phyloP scores from a whole-genome alignment of 2,797 vertebrate species.

The Fratercula arctica region DNA sequence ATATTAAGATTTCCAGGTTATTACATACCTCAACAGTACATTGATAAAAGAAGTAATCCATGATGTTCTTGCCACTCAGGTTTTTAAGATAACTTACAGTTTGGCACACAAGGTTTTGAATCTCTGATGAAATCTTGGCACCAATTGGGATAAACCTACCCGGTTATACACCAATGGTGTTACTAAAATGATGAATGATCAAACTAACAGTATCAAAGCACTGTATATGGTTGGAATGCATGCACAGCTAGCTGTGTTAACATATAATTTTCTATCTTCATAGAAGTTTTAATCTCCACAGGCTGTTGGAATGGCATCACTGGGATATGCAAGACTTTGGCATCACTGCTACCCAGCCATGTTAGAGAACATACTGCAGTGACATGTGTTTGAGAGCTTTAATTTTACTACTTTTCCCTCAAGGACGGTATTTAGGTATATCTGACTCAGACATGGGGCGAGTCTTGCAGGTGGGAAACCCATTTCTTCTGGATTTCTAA shows the following conservation, averaged over 20 bases:
- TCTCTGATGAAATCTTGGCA: not conserved
- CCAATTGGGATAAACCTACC: not conserved
- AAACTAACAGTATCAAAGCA: not conserved
- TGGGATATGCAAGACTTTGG: not conserved
- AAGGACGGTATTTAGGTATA: not conserved
- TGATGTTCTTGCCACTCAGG: not conserved
- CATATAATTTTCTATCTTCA: not conserved
- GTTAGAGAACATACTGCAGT: not conserved
- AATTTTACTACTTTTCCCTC: not conserved
- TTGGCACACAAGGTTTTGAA: not conserved
- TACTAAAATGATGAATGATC: not conserved
- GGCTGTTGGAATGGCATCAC: not conserved
- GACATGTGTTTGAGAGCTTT: not conserved
- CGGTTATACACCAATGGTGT: not conserved
- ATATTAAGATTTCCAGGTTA: not conserved
- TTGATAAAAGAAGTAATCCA: not conserved
- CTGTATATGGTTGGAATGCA: not conserved
- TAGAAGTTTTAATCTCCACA: not conserved
- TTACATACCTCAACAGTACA: not conserved
- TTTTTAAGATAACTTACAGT: not conserved
- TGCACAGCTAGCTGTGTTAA: not conserved
- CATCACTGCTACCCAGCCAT: not conserved
- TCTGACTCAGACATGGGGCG: not conserved
- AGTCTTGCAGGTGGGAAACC: not conserved
- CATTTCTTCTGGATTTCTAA: not conserved